Evolutionary conservation across 2,797 vertebrate genomes (phyloP).

Genomic region (Crypturellus tataupa): DNA sequence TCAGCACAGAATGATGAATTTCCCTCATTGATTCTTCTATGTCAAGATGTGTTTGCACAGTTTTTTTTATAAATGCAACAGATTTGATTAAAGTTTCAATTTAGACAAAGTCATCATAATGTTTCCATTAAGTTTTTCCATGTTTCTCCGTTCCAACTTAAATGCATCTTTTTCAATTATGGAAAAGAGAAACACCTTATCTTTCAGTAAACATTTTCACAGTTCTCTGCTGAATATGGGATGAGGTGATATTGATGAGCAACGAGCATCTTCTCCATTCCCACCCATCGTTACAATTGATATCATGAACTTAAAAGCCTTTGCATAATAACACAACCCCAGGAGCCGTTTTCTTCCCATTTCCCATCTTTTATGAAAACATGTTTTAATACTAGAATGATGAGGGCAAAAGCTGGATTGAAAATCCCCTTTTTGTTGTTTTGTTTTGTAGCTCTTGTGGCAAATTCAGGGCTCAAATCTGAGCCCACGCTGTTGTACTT

Average conservation of each 20-base stretch:
- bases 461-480: neutral
- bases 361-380: neutral
- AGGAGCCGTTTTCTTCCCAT: neutral
- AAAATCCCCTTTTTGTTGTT: neutral
- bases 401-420: neutral
- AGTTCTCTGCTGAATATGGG: neutral
- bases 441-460: neutral
- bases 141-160: neutral
- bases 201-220: slow-evolving; percentile 19
- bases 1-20: slow-evolving; percentile 52
- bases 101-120: neutral
- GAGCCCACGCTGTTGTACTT: neutral
- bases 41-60: neutral
- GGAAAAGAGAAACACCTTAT: slow-evolving; percentile 4
- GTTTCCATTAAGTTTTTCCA: neutral
- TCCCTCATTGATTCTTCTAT: slow-evolving; percentile 52
- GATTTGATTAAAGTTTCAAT: neutral
- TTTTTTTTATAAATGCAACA: slow-evolving; percentile 7
- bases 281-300: neutral
- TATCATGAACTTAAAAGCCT: neutral
- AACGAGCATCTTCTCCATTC: neutral
- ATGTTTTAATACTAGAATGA: neutral
- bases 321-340: neutral
- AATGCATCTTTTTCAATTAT: neutral
- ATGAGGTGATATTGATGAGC: neutral